phyloP scores from a whole-genome alignment of 2,797 vertebrate genomes.

The Halcyon smyrnensis region DNA sequence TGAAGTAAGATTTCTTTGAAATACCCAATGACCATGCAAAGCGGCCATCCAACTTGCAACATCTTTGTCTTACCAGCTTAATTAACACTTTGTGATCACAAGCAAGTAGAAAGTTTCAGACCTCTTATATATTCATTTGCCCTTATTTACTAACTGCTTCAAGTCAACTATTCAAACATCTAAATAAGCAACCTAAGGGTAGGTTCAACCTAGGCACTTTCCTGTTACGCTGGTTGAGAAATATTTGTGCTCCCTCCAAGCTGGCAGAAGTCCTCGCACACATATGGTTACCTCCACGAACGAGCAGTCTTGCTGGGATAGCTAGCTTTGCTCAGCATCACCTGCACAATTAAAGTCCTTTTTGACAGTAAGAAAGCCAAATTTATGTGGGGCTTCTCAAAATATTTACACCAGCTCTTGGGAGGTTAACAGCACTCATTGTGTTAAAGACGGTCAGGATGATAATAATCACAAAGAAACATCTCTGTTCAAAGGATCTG shows the following conservation, averaged over 20 bases:
- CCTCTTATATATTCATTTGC: not conserved
- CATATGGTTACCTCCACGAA: not conserved
- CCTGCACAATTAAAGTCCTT: not conserved
- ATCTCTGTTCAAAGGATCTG: not conserved
- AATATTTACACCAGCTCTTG: not conserved
- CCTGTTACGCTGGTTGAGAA: constrained; percentile 23
- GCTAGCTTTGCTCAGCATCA: not conserved
- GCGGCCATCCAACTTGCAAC: not conserved
- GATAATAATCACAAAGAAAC: not conserved
- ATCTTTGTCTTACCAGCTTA: not conserved
- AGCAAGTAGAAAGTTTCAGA: not conserved
- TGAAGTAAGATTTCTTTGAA: not conserved
- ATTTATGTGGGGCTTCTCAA: not conserved
- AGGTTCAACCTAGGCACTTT: constrained; percentile 19
- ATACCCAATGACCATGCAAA: not conserved
- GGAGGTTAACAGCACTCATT: not conserved
- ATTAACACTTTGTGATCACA: fast-evolving
- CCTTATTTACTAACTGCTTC: not conserved
- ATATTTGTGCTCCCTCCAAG: not conserved
- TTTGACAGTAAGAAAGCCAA: not conserved
- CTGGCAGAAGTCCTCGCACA: constrained; percentile 36
- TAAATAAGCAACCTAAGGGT: constrained; percentile 59
- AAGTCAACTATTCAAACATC: not conserved
- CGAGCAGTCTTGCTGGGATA: not conserved
- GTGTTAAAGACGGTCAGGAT: not conserved